phyloP scores from a whole-genome alignment of 2,888 invertebrate genomes.

The Nemoura dubitans region DNA sequence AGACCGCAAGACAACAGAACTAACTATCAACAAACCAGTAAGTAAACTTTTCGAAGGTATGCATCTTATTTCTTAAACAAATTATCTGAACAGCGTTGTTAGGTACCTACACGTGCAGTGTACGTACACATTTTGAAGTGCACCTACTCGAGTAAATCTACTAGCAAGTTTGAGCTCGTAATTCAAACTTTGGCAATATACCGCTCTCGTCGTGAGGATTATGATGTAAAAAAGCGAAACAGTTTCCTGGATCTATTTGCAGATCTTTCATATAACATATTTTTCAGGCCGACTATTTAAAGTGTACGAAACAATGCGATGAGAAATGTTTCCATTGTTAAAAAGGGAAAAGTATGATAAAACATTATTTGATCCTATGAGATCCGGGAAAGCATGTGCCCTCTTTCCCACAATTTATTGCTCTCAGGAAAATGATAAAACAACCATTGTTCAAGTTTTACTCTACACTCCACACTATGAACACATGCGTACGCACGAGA shows the following conservation, averaged over 20 bases:
- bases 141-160: background rate
- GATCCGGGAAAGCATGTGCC: background rate
- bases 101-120: background rate
- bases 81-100: background rate
- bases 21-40: background rate
- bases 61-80: slow-evolving; percentile 12
- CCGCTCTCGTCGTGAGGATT: background rate
- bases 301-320: background rate
- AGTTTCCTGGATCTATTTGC: background rate
- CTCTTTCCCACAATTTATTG: background rate
- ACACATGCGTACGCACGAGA: background rate
- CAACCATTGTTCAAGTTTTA: background rate
- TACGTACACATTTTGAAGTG: background rate
- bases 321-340: background rate
- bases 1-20: slow-evolving; percentile 1
- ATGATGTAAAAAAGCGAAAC: background rate
- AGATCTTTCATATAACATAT: background rate
- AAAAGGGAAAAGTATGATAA: background rate
- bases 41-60: background rate
- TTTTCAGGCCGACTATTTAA: background rate
- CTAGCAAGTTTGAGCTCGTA: background rate
- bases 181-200: slow-evolving; percentile 1
- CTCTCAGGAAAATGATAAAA: background rate
- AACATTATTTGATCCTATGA: background rate
- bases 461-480: background rate